phyloP scores from a whole-genome alignment of 2,797 vertebrate species.

The Crax fasciolata region DNA sequence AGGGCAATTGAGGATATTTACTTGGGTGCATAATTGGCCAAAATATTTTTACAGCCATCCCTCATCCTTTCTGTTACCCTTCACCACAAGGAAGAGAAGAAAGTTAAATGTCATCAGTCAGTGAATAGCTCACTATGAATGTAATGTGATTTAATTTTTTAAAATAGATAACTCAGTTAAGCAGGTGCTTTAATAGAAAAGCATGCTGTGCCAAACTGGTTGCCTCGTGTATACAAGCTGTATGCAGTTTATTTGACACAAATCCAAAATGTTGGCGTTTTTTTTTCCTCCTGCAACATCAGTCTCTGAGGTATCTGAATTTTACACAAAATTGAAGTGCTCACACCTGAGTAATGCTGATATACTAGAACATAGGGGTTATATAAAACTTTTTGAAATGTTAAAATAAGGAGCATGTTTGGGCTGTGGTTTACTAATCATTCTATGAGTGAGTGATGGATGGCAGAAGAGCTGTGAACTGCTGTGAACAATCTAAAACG shows the following conservation, averaged over 20 bases:
- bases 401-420: background rate
- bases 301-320: background rate
- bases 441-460: background rate
- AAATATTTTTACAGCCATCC: background rate
- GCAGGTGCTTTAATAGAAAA: background rate
- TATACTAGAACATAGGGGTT: background rate
- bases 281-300: accelerated
- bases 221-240: accelerated
- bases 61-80: background rate
- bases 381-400: background rate
- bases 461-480: background rate
- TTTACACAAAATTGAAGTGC: background rate
- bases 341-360: background rate
- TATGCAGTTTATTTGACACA: background rate
- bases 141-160: background rate
- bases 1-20: background rate
- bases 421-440: background rate
- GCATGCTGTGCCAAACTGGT: background rate
- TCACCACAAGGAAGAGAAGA: background rate
- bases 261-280: background rate
- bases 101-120: background rate
- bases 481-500: background rate
- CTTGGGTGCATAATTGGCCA: constrained; percentile 5
- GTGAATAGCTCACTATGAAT: background rate
- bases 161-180: background rate